Conservation (phyloP, 2,888 invertebrate species). For the Drosophila ezoana region DNA sequence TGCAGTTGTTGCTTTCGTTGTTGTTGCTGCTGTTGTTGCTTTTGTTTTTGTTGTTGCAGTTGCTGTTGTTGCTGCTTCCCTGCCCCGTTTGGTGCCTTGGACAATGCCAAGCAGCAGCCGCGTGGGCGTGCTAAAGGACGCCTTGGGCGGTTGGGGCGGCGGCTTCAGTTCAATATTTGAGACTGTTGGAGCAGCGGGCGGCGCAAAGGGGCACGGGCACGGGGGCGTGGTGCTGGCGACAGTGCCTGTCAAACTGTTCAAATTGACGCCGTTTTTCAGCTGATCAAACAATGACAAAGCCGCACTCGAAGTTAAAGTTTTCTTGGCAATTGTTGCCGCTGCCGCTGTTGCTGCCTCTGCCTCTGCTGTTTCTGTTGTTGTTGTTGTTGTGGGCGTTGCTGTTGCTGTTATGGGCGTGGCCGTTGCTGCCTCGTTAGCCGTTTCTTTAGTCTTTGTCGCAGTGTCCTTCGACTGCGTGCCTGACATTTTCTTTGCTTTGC, state of each 20-base stretch:
- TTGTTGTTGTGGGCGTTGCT: constrained; percentile 19
- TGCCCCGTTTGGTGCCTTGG: constrained; percentile 68
- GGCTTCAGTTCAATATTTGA: constrained; percentile 63
- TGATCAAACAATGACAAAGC: constrained; percentile 82
- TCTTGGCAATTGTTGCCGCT: constrained; percentile 36
- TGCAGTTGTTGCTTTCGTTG: background rate
- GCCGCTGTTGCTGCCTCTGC: constrained; percentile 28
- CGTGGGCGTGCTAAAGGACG: constrained; percentile 54
- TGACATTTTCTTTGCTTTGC: constrained; percentile 58
- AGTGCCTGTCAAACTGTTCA: constrained; percentile 70
- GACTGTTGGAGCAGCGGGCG: constrained; percentile 19
- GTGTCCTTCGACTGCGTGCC: constrained; percentile 46
- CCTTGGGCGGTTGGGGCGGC: constrained; percentile 46
- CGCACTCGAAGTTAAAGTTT: constrained; percentile 60
- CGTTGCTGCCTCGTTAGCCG: constrained; percentile 25
- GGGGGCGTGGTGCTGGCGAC: constrained; percentile 17
- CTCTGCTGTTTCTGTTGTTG: constrained; percentile 13
- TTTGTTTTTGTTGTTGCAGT: constrained; percentile 4
- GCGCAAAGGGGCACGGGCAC: constrained; percentile 23
- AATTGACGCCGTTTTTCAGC: constrained; percentile 82
- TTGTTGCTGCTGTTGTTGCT: background rate
- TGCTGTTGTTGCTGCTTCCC: constrained; percentile 8
- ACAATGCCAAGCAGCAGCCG: constrained; percentile 63
- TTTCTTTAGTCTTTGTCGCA: constrained; percentile 47
- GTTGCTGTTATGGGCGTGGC: constrained; percentile 16